Base-by-base conservation (phyloP, 2,797 vertebrate species). In the Thaleichthys pacificus region DNA sequence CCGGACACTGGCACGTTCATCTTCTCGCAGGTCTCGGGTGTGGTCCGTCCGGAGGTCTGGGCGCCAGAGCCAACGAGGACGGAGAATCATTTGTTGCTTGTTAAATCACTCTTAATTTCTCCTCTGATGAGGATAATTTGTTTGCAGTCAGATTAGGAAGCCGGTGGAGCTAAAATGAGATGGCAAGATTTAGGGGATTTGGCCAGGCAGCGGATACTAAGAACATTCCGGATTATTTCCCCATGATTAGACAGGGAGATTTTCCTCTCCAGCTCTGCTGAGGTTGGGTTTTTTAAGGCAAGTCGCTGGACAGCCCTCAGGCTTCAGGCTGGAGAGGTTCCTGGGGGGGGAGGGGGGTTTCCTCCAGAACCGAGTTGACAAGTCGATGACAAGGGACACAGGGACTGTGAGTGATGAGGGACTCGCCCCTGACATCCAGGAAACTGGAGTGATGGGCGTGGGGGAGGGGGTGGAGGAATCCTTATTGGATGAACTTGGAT, bases 101-200 rank as follows among this genome's bases (percentile, higher is more conserved):
- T 63, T 61, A 68, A 81, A 73, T 64, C 62, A 17, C 61, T 84
- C 80, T 82, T 86, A 78, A 87, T 61, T 88, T 88, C 78, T 84
- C 75, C 81, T 83, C 86, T 90, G 89, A 90, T 90, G 89, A 89
- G 86, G 87, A 91, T 91, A 91, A 91, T 92, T 92, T 91, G 87
- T 92, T 90, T 92, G 90, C 88, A 82, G 83, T 89, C 88, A 91
- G 91, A 92, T 93, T 91, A 93, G 88, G 87, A 91, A 88, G 81
- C 82, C 83, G 79, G 89, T 90, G 85, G 88, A 91, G 87, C 82
- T 88, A 90, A 92, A 85, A 92, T 90, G 90, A 91, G 91, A 93
- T 91, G 89, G 91, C 89, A 91, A 92, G 91, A 92, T 93, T 92
- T 92, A 89, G 87, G 86, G 92, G 91, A 93, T 93, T 92, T 92